A percentile compares a stretch with the other conserved stretches of the same genome.
Conservation (phyloP, 2,888 invertebrate species). For the Tachystola acroxantha region DNA sequence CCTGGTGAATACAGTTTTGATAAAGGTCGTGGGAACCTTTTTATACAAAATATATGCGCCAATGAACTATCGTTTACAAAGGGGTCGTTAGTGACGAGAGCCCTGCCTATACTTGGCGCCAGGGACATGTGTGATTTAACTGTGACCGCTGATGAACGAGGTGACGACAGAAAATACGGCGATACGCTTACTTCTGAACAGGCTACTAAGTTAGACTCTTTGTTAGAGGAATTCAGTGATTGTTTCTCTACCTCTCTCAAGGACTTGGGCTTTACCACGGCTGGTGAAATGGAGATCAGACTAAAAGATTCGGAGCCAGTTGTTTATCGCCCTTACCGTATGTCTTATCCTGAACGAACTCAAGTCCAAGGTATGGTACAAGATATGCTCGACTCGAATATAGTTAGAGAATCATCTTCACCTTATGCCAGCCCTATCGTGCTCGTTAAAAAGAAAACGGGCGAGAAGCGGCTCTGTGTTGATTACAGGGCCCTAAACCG, state of each 20-base stretch:
- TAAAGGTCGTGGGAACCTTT: background rate
- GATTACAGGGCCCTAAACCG: constrained; percentile 22
- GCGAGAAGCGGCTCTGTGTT: constrained; percentile 21
- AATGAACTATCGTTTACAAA: background rate
- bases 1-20: constrained; percentile 3
- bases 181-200: constrained; percentile 1
- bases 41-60: constrained; percentile 2
- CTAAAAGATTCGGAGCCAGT: constrained; percentile 14
- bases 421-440: constrained; percentile 21
- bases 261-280: constrained; percentile 14
- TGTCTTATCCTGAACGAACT: constrained; percentile 9
- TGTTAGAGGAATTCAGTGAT: constrained; percentile 5
- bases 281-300: constrained; percentile 18
- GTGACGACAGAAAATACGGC: constrained; percentile 2
- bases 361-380: constrained; percentile 12
- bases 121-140: background rate
- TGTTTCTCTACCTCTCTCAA: constrained; percentile 15
- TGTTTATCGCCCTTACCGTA: constrained; percentile 15
- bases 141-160: background rate
- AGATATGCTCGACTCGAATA: constrained; percentile 19
- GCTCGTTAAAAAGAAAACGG: constrained; percentile 21
- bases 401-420: constrained; percentile 20
- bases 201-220: background rate
- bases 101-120: background rate
- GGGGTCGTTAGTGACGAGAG: background rate